These are phyloP conservation scores for Melieria picta DNA, from an alignment of 2,888 invertebrate species.

Conservation along the genomic window DNA sequence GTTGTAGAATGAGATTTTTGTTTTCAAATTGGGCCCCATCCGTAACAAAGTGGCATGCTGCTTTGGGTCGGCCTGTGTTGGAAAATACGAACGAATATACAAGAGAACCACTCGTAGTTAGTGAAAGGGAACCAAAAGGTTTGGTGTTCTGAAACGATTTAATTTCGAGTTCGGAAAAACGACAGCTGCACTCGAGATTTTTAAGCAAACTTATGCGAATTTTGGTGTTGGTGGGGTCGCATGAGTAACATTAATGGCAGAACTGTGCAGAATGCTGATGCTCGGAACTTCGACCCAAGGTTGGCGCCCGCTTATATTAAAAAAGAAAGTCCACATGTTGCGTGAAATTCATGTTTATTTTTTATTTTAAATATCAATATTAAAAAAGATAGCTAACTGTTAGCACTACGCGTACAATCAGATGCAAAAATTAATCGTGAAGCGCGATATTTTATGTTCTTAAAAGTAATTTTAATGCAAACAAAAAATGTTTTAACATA, in stretches of 20 bases:
- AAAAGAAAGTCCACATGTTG: not conserved
- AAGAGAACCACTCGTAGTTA: no score
- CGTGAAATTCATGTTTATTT: not conserved
- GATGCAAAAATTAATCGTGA: no score
- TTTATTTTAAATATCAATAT: not conserved
- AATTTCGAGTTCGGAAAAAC: no score
- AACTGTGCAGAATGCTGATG: no score
- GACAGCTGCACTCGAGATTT: not conserved
- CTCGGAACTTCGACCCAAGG: no score
- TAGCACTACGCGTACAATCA: no score
- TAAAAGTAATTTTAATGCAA: not conserved
- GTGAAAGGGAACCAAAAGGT: no score
- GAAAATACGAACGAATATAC: no score
- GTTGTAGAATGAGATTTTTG: not conserved
- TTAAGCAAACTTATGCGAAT: not conserved
- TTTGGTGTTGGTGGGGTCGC: not conserved
- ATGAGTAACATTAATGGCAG: no score
- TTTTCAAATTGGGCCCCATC: not conserved
- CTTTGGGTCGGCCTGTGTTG: not conserved
- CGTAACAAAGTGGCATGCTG: not conserved
- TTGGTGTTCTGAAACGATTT: no score
- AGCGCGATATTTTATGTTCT: not conserved
- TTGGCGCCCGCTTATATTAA: no score
- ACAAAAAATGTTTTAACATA: not conserved
- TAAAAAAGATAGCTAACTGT: no score